Base-by-base conservation (phyloP, 92 coral and sea anemone species). In the Paramuricea clavata region DNA sequence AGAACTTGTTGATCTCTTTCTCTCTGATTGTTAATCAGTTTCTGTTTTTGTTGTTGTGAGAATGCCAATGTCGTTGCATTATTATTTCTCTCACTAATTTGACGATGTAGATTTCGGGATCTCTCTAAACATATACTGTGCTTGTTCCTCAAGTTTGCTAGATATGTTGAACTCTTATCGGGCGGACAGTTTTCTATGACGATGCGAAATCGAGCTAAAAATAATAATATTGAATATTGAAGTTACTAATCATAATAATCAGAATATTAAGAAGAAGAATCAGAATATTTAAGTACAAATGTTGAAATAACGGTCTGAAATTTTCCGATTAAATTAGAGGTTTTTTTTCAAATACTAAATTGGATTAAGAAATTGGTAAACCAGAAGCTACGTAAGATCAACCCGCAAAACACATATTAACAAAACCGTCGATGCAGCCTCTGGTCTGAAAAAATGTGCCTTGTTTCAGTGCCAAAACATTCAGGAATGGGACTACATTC, bases 1-100 rank as follows among this genome's bases (percentile, higher is more conserved):
- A 92, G 19, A 52, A 93, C 92, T 61, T 67, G 76, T 56, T 92
- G 91, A 81, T 95, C 97, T 65, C 95, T 86, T 15, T 82, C 90
- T 79, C 87, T 88, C 64, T 94, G 98, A 44, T 92, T 92, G 13
- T 81, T 88, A 42, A 94, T 87, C 9, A 94, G 61, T 35, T 92
- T 92, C 33, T 91, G 90, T 73, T 91, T 95, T 69, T 82, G 86
- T 50, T 87, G 92, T 69, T 50, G 88, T 10, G 91, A 64, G 39
- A 86, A 84, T 50, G 88, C 76, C 17, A 69, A 5, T 52, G 17
- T 60, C 27, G 11, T 79, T 0, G 67, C 68, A 49, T 76, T 26
- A 11, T 43, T 61, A n/a, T 79, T 26, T 16, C 6, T 47, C 19
- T 44, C 71, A 23, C 22, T 59, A 61, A 79, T 79, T 23, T 25